Base-by-base conservation (phyloP, 2,113 vertebrate species). In the Syngnathus scovelli region DNA sequence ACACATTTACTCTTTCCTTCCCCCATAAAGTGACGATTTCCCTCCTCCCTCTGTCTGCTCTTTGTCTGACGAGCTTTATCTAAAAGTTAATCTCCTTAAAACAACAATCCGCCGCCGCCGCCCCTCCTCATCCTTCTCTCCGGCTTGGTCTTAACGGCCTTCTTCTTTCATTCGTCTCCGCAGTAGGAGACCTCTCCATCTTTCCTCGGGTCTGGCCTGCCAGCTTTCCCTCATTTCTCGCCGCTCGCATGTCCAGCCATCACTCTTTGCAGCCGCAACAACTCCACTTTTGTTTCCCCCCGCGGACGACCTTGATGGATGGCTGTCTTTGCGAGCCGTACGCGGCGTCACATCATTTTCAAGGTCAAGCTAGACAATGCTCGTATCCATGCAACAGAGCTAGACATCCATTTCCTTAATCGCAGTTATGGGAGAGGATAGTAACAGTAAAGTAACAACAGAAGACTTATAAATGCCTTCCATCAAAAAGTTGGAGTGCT, bases 171-270 rank as follows among this genome's bases (percentile, higher is more conserved):
- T 71, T 68, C 70, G 75, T 75, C 68, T 81, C 73, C 61, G 70
- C 77, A 70, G 81, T 63, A 70, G 59, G 62, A 82, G 59, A 78
- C 76, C 83, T 79, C 72, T 86, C 78, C 23, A 69, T 86, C 86
- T 85, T 76, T 64, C 56, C 67, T 67, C 82, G 73, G 74, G 79
- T 83, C 81, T 18, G 55, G 21, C 60, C 71, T 38, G 55, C 63
- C 67, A 76, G 44, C 63, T 37, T 75, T 65, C 54, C 46, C 60
- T 73, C 82, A 72, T 86, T 84, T 76, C 76, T 85, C 73, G 78
- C 70, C 38, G 58, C 23, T 70, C 72, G 72, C 71, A 73, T 79
- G 66, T 76, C 66, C 77, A 78, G 76, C 73, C 76, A 84, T 86
- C 81, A 75, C 55, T 83, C 80, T 78, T 72, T 75, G 67, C 71